Evolutionary conservation across 2,888 invertebrate genomes (phyloP), one percentile per base, ranked within the genome.

Genomic region (Hetaerina titia): DNA sequence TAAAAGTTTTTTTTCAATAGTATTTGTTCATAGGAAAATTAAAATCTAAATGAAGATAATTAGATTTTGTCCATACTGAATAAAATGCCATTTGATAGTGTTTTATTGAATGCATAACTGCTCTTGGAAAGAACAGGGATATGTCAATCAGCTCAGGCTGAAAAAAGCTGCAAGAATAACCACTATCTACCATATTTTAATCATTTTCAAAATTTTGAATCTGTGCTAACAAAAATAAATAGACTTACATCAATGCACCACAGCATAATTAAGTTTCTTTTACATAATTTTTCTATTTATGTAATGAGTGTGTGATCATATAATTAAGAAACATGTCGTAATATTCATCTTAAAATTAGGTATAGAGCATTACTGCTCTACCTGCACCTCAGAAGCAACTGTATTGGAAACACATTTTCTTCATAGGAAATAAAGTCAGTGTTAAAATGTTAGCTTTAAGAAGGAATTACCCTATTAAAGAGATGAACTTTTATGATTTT

Each of bases 371-470:
- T 5, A 19, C 31, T 81, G 89, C 89, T 89, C 89, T 19, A 58
- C 58, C 58, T 89, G 89, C 89, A 89, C 89, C 57, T 31, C n/a
- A 25, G 13, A 89, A 89, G 8, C 56, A 89, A 89, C 57, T 89
- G 89, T 89, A 89, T 57, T 89, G 89, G 89, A 89, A 89, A 89
- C 89, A 89, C 89, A 89, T 89, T 89, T 56, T 89, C 57, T 58
- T 56, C n/a, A 58, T 89, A 89, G 89, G n/a, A 56, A 58, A 89
- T 89, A 56, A 89, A 89, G n/a, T 89, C 89, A 89, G 89, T 89
- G 89, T 89, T 89, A 58, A 8, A 89, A 89, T 56, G 56, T 56
- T 89, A 58, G 58, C 56, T 22, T 56, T 19, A 58, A 89, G 58
- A 58, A 58, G 58, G 57, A 56, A 57, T 89, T 89, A 58, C 58